These are phyloP conservation scores for Syngnathus scovelli DNA, from an alignment of 2,113 vertebrate species.

Conservation along the genomic window DNA sequence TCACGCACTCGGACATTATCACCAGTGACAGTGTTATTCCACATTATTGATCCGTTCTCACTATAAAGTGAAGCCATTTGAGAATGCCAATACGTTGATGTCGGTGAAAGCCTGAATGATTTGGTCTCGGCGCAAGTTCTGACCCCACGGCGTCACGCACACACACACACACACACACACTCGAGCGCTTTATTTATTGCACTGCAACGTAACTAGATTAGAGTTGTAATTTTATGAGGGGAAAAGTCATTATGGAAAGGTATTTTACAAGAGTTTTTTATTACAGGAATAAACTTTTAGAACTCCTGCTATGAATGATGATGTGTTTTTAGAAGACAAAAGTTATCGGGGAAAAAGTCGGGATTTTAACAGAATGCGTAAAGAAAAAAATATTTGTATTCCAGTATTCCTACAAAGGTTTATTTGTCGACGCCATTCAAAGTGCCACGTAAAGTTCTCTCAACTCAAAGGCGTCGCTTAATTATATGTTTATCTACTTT, in stretches of 20 bases:
- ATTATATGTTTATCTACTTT: not conserved
- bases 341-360: not conserved
- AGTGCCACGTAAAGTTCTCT: not conserved
- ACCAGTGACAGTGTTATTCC: conserved; percentile 62
- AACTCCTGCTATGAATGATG: too few relatives aligned
- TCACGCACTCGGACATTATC: conserved; percentile 53
- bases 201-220: not conserved
- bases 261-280: too few relatives aligned
- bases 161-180: conserved; percentile 24
- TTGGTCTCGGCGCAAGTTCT: conserved; percentile 27
- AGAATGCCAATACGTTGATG: conserved; percentile 65
- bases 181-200: conserved; percentile 15
- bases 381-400: too few relatives aligned
- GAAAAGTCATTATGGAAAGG: not conserved
- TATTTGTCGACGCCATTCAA: too few relatives aligned
- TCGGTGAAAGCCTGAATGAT: conserved; percentile 50
- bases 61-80: conserved; percentile 68
- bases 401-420: too few relatives aligned
- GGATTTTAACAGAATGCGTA: too few relatives aligned
- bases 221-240: not conserved
- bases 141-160: conserved; percentile 11
- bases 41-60: conserved; percentile 58
- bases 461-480: not conserved
- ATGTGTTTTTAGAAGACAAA: not conserved
- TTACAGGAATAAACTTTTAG: not conserved